Conservation (phyloP, 2,888 invertebrate species). For the Zootermopsis nevadensis region DNA sequence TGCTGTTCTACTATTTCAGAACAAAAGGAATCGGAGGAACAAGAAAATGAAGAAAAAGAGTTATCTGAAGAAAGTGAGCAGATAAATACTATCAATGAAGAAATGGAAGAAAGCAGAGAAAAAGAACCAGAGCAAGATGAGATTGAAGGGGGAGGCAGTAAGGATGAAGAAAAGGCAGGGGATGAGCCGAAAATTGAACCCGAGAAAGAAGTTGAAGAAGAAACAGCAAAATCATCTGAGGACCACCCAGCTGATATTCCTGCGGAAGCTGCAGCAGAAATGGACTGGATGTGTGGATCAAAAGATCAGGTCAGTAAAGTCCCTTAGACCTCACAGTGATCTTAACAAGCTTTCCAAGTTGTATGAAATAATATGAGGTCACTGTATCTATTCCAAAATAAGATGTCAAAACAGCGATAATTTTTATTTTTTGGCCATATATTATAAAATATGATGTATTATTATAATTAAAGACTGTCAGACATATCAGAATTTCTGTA, state of each 20-base stretch:
- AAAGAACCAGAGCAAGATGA: slow-evolving; percentile 56
- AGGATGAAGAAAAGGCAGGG: slow-evolving; percentile 58
- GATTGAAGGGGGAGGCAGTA: slow-evolving; percentile 59
- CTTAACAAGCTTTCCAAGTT: too few species aligned
- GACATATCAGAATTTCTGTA: too few species aligned
- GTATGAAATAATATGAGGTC: too few species aligned
- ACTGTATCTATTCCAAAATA: too few species aligned
- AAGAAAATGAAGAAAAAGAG: slow-evolving; percentile 57
- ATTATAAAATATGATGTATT: too few species aligned
- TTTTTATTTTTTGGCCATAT: too few species aligned
- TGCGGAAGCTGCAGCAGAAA: slow-evolving; percentile 57
- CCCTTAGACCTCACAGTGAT: too few species aligned
- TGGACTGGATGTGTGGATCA: slow-evolving; percentile 60
- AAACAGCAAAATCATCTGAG: slow-evolving; percentile 63
- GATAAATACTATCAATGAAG: slow-evolving; percentile 58
- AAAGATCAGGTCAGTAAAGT: slow-evolving; percentile 62
- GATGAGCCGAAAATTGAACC: slow-evolving; percentile 57
- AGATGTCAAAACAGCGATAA: too few species aligned
- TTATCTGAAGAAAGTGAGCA: slow-evolving; percentile 55
- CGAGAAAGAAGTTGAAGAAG: slow-evolving; percentile 59
- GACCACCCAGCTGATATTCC: slow-evolving; percentile 58
- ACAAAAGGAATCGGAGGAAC: slow-evolving; percentile 50
- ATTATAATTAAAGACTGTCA: too few species aligned
- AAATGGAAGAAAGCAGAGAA: slow-evolving; percentile 54
- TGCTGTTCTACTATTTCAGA: slow-evolving; percentile 45